Percentiles rank a stretch among this genome's conserved stretches.
Evolutionary conservation across 2,888 invertebrate species (phyloP).

Genomic region (Temnothorax rugatulus): DNA sequence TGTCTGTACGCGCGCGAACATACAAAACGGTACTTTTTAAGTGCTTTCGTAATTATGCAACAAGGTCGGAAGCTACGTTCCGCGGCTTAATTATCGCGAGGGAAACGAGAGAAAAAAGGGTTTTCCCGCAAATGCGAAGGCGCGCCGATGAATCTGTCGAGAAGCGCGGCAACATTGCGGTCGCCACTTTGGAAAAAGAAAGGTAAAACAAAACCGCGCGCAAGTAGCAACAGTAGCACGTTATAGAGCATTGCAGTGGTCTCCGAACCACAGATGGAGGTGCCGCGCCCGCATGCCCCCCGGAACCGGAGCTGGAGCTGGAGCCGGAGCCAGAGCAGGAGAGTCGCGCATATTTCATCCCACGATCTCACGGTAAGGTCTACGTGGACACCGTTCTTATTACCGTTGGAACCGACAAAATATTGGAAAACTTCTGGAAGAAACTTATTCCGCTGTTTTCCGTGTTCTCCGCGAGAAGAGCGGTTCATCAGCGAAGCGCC

Average conservation of each 20-base stretch:
- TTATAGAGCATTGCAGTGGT: constrained; percentile 22
- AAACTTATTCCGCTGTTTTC: constrained; percentile 50
- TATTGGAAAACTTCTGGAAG: constrained; percentile 59
- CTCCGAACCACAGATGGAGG: constrained; percentile 46
- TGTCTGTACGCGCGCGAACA: background rate
- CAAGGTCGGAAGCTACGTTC: background rate
- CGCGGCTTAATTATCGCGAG: constrained; percentile 40
- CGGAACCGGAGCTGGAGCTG: background rate
- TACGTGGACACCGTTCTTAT: constrained; percentile 57
- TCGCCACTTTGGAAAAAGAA: constrained; percentile 34
- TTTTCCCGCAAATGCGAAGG: constrained; percentile 4
- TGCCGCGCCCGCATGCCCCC: background rate
- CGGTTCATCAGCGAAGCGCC: constrained; percentile 40
- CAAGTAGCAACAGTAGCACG: constrained; percentile 26
- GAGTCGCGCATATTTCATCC: constrained; percentile 59
- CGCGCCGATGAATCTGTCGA: constrained; percentile 59
- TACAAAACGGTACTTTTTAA: constrained; percentile 16
- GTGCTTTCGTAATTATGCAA: constrained; percentile 32
- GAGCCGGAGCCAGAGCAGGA: no score
- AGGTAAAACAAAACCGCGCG: constrained; percentile 36
- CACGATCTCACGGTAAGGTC: constrained; percentile 27
- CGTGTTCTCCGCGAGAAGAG: constrained; percentile 7
- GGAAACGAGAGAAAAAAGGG: background rate
- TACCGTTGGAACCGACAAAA: constrained; percentile 49
- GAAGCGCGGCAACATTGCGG: constrained; percentile 44